Evolutionary conservation across 30 jellyfish, hydroid and myxozoan species (phyloP), one percentile per base, ranked within the genome.

Genomic region (Turritopsis rubra): DNA sequence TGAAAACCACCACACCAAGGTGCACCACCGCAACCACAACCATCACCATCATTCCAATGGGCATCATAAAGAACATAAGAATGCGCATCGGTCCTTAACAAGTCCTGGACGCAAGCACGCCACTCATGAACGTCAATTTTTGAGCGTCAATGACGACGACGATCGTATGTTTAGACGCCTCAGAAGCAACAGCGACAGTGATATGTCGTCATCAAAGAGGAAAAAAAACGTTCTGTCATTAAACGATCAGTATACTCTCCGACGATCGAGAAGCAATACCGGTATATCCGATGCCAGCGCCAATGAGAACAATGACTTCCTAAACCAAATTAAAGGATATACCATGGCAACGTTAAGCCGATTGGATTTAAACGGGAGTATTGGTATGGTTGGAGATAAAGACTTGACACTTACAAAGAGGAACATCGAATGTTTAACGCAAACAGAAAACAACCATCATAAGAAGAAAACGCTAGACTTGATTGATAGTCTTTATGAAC

Each of bases 401-500:
- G 60, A 41, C 60, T 41, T 41, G 60, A 66, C 76, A 25, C 29
- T 66, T n/a, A 66, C 76, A 4, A 66, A 66, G 29, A 21, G 76
- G 8, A 21, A 25, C 29, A 17, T n/a, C 17, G 76, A 66, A 17
- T 66, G 27, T 21, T 21, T 66, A 8, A n/a, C 17, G 29, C 76
- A 66, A 66, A 25, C 29, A 5, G 8, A 66, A 66, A 66, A 66
- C 17, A 66, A 25, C 76, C 76, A 25, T 26, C 29, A 21, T 13
- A 74, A 74, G 82, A 30, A 74, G 65, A 26, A 52, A n/a, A 52
- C 65, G 9, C 41, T 74, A 21, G 41, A 74, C 9, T n/a, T 74
- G 82, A 74, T 74, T 74, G 82, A 74, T 23, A 22, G 27, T 21
- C 41, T 74, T 20, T 29, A 21, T 16, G 82, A 26, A 71, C 82